These are phyloP conservation scores for Limonius californicus DNA, from an alignment of 1,140 invertebrate species.

Conservation along the genomic window DNA sequence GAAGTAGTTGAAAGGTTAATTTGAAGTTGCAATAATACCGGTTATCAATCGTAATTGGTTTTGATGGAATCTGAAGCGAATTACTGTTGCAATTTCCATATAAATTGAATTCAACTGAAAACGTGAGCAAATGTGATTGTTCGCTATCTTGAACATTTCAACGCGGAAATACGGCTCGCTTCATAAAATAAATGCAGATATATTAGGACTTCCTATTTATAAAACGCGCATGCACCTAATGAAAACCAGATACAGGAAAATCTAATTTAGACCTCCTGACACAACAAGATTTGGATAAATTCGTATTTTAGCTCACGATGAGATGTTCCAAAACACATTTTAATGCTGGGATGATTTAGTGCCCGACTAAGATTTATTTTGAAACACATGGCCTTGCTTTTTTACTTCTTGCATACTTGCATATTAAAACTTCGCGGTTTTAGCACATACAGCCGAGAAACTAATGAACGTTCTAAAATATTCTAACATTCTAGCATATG, in stretches of 20 bases:
- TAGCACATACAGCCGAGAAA: no score
- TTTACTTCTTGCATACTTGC: no score
- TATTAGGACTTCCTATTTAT: constrained; percentile 7
- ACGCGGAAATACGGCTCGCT: constrained; percentile 5
- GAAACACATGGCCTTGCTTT: no score
- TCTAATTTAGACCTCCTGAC: not conserved
- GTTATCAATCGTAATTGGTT: constrained; percentile 12
- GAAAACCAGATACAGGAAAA: constrained; percentile 6
- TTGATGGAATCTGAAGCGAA: constrained; percentile 11
- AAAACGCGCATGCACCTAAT: not conserved
- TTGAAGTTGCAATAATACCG: constrained; percentile 1
- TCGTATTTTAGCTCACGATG: not conserved
- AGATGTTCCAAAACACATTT: not conserved
- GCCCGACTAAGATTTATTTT: not conserved
- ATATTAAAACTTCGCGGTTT: no score
- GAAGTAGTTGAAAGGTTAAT: constrained; percentile 8
- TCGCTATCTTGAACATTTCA: constrained; percentile 13
- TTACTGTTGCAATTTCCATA: constrained; percentile 14
- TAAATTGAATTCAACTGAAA: constrained; percentile 13
- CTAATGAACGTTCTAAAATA: no score
- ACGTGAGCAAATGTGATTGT: constrained; percentile 12
- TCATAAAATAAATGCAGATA: constrained; percentile 12
- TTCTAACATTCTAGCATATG: no score
- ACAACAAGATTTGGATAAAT: not conserved
- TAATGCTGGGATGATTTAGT: not conserved